Evolutionary conservation across 2,797 vertebrate species (phyloP), one percentile per base, ranked within the genome.

Genomic region (Chloroceryle inda): DNA sequence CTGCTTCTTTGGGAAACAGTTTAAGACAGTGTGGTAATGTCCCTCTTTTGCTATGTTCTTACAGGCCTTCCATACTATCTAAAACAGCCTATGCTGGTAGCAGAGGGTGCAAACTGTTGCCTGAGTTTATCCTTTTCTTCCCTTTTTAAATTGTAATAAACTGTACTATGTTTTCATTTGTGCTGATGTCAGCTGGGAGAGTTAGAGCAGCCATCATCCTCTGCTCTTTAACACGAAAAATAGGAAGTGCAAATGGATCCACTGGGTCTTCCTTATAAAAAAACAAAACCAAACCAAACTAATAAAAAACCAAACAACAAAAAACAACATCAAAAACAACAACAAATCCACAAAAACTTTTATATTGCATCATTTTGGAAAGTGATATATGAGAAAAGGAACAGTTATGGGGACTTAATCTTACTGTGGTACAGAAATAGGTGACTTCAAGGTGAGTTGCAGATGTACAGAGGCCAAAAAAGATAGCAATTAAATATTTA

Each of bases 401-500:
- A 38, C n/a, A 47, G 42, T 73, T 24, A 47, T 47, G 74, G 71
- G 13, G 59, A 61, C 21, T 80, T 89, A 64, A 42, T 95, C 35
- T 90, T 89, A 80, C 68, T 33, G 10, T n/a, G 61, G 55, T 58
- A 66, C 21, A 64, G 88, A 95, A 93, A 47, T 61, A 83, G 17
- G 20, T 81, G 22, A 68, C 52, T 97, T 91, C 95, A 97, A 97
- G 94, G 96, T 97, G 95, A 98, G 94, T 98, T 98, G 98, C 89
- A 94, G 96, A 97, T 59, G 31, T 92, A 92, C 80, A 96, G 95
- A 96, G 96, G 96, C 95, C 96, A 98, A 97, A 94, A 98, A 98
- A 97, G 72, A 83, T 85, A 96, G 85, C 88, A 92, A 92, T 95
- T 98, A 98, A 98, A 97, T 98, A 98, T 98, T 98, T 98, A 97